Base-by-base conservation (phyloP, 2,888 invertebrate genomes). In the Drosophila monieri region DNA sequence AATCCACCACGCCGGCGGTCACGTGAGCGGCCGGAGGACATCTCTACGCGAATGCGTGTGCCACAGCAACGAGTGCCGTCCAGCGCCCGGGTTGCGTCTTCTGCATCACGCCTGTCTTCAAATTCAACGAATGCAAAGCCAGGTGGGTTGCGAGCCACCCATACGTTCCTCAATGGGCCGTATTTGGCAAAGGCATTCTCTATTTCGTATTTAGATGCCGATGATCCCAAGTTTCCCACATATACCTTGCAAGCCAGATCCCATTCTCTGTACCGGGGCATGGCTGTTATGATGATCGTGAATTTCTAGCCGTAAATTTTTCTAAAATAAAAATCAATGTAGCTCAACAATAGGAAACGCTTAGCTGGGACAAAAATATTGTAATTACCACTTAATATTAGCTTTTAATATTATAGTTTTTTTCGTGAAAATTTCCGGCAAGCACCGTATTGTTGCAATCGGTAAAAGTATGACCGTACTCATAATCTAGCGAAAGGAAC, bases 111-210 rank as follows among this genome's bases (percentile, higher is more conserved):
- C 35, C 95, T 94, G 90, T 97, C 97, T 91, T 97, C 96, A 90
- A 95, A 97, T 91, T 97, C 96, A 15, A 97, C 96, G 91, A 97
- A 97, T 0, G 96, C 96, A 92, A 97, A 96, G 21, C 96, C 97
- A 12, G 97, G 97, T 52, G 97, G 97, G 90, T 97, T 97, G 86
- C 97, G 93, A 0, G 97, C 97, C 9, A 97, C 97, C 97, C 97
- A 97, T 5, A 97, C 97, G 92, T 97, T 97, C 73, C 95, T 93
- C 70, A 97, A 92, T 1, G 96, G 95, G 1, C 97, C 97, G 90
- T 96, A 97, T 91, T 96, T 95, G 76, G 94, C 94, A 90, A 97
- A 97, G 12, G 95, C 95, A 78, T 95, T 95, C 90, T 97, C 97
- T 70, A 96, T 94, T 91, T 97, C 97, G 89, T 96, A 95, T 90